Base-by-base conservation (phyloP, 2,888 invertebrate species). In the Drosophila meridionalis region DNA sequence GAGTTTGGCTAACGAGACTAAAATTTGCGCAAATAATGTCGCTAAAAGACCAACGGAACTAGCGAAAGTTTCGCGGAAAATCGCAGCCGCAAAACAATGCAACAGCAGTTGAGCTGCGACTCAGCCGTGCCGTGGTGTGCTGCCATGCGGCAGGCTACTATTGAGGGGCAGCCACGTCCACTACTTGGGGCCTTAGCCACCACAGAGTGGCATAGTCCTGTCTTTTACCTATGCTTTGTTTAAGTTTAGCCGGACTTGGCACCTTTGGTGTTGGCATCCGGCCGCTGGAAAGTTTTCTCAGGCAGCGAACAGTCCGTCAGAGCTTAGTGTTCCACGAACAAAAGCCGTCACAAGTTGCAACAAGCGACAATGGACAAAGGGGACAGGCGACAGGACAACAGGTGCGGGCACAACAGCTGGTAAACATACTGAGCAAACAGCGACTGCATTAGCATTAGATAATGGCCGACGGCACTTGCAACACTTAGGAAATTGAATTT, bases 401-500 rank as follows among this genome's bases (percentile, higher is more conserved):
- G 58, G 42, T 48, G 45, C 32, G 52, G 34, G 43, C 62, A 32
- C 36, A 53, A 50, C 40, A 59, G 43, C 36, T 55, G n/a, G 7
- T 28, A 28, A 38, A 28, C 9, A 28, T 1, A 38, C 3, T 7
- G 38, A 55, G 53, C 7, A 30, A 43, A 20, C 42, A 32, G 34
- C 65, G 48, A 64, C 73, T 72, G 77, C 73, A 77, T 69, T 77
- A 69, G 73, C 78, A 80, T 78, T 79, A 68, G 76, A 64, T 64
- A 55, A 32, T 69, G 61, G 73, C 61, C 40, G 67, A 14, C 43
- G 47, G 76, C 60, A 28, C 34, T 52, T 61, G 61, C 78, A 65
- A 62, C 78, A 73, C 74, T 79, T 73, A 69, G 64, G 69, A 78
- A 81, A 79, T 78, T 73, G 61, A 78, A 73, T 79, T 79, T 79